phyloP scores from a whole-genome alignment of 2,888 invertebrate genomes.

The Thysanoteuthis rhombus region DNA sequence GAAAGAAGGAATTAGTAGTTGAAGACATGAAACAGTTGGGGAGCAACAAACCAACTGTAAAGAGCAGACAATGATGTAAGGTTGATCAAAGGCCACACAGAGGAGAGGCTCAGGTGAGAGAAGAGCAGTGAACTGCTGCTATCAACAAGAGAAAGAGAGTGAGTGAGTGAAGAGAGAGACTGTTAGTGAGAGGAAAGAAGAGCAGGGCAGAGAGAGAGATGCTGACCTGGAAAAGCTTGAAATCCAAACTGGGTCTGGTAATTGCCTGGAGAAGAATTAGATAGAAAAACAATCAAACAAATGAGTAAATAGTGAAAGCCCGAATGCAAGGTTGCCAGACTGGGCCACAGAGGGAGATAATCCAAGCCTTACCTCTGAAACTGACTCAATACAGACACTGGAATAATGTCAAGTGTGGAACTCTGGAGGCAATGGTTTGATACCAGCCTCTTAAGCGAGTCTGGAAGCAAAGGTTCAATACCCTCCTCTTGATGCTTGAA shows the following conservation, averaged over 20 bases:
- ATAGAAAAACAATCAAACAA: neutral
- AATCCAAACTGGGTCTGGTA: constrained; percentile 33
- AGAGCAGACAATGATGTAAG: neutral
- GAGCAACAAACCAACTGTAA: neutral
- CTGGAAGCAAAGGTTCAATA: neutral
- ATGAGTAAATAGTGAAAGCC: neutral
- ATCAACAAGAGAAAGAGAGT: neutral
- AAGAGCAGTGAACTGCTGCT: neutral
- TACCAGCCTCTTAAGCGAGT: neutral
- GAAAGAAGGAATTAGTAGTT: neutral
- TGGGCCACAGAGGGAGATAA: too few species aligned
- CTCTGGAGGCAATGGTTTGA: too few species aligned
- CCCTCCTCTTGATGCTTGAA: too few species aligned
- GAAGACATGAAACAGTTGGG: neutral
- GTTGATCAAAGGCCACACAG: neutral
- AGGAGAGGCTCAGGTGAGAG: neutral
- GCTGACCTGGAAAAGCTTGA: constrained; percentile 35
- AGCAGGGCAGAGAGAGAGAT: constrained; percentile 35
- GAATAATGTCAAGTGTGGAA: too few species aligned
- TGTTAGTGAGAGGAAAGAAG: constrained; percentile 35
- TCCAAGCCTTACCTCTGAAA: too few species aligned
- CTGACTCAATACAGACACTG: too few species aligned
- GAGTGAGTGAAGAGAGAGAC: constrained; percentile 20
- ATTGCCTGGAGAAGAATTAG: constrained; percentile 20
- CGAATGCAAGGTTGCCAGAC: too few species aligned